Percentiles rank a stretch among this genome's conserved stretches.
Conservation (phyloP, 2,888 invertebrate genomes). For the Sinohyriopsis cumingii region DNA sequence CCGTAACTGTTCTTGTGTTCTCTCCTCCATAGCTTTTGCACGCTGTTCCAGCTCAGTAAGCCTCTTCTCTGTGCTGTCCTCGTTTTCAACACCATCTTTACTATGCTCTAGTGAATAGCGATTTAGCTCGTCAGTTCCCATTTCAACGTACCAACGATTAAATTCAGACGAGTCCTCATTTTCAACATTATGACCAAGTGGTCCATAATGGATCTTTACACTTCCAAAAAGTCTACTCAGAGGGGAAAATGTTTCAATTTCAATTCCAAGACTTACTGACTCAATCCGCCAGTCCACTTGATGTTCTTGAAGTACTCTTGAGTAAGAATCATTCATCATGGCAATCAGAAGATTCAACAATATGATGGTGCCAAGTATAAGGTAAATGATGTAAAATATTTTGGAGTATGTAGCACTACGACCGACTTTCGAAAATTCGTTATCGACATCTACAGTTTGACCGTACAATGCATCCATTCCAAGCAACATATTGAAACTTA, state of each 20-base stretch:
- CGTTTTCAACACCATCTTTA: slow-evolving; percentile 7
- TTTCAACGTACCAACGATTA: slow-evolving; percentile 26
- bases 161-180: not conserved
- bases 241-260: slow-evolving; percentile 56
- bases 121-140: slow-evolving; percentile 15
- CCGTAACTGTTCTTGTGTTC: slow-evolving; percentile 5
- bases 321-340: slow-evolving; percentile 67
- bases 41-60: slow-evolving; percentile 30
- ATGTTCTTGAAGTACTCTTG: slow-evolving; percentile 53
- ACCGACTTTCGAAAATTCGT: slow-evolving; percentile 41
- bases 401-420: slow-evolving; percentile 46
- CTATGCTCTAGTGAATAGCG: slow-evolving; percentile 23
- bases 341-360: slow-evolving; percentile 65
- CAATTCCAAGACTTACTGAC: slow-evolving; percentile 63
- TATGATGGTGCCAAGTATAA: slow-evolving; percentile 60
- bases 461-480: slow-evolving; percentile 65
- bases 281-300: slow-evolving; percentile 65
- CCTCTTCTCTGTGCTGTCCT: slow-evolving; percentile 22
- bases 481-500: slow-evolving; percentile 67
- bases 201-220: slow-evolving; percentile 22
- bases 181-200: slow-evolving; percentile 13
- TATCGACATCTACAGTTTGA: slow-evolving; percentile 52
- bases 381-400: slow-evolving; percentile 63
- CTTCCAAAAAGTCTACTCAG: slow-evolving; percentile 16
- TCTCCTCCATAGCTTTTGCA: slow-evolving; percentile 26